Evolutionary conservation across 2,888 invertebrate species (phyloP), one percentile per base, ranked within the genome.

Genomic region (Linnaemya vulpina): DNA sequence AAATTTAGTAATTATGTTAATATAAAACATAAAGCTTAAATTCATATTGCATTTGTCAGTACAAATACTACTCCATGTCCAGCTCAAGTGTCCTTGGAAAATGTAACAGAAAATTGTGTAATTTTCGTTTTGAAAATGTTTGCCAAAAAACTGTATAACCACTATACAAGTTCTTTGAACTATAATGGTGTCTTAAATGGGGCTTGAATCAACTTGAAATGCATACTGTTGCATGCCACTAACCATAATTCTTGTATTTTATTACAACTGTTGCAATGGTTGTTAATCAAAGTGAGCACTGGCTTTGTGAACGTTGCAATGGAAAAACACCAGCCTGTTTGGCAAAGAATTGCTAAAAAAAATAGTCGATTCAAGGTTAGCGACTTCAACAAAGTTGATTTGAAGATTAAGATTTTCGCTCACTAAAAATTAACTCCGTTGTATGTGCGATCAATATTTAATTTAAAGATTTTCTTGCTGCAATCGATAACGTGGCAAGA

Each of bases 361-460:
- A 62, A 78, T 58, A 53, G 63, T 67, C 67, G 79, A 71, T 71
- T 76, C 82, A 82, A 82, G 82, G 82, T 82, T 82, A 58, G 22
- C 76, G 43, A 58, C 60, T 71, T 71, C 20, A 80, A 58, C 10
- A 51, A 62, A 53, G 62, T 55, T 76, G 75, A 17, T 68, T 81
- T 70, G 35, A 65, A 73, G 55, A 73, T 60, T 58, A 58, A 55
- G 5, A 55, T 55, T 55, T 55, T 55, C 25, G 25, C 13, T n/a
- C 25, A 55, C 25, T 4, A 25, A 55, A 55, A 25, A 51, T n/a
- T n/a, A n/a, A 5, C n/a, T 49, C 17, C 8, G 8, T 20, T 30
- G 30, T 30, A 8, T 38, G n/a, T 8, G 38, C 9, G 8, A 9
- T 38, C 9, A 7, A 9, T 1, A 38, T 10, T 38, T 38, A 38